Evolutionary conservation across 2,888 invertebrate genomes (phyloP), one percentile per base, ranked within the genome.

Genomic region (Drosophila mulleri): DNA sequence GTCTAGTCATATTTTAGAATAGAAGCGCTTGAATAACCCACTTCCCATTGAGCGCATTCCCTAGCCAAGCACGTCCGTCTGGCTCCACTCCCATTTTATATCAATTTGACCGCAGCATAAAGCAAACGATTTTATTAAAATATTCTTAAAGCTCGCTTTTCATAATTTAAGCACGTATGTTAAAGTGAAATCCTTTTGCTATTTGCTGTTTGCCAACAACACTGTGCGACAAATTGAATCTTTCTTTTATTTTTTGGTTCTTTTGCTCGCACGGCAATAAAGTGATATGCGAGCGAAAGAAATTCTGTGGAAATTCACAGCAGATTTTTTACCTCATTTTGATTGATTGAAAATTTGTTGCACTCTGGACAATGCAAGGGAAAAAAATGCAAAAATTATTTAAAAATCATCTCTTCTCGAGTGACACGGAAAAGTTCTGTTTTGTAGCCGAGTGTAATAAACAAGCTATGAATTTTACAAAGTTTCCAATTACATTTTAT

Each of bases 121-220:
- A 18, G 29, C 18, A 50, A 32, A 50, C 7, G 48, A 50, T 50
- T 50, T 50, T 50, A 50, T 32, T 12, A 29, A 50, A 50, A 50
- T 50, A 29, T 67, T 32, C 18, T 32, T 50, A 50, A 50, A 50
- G 48, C 48, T 50, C 29, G 12, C 6, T 50, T 50, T 50, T 12
- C 48, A 50, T 50, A 32, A 50, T 50, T 50, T 50, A 50, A 50
- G 29, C 48, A 48, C 48, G 48, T 48, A 29, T 29, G 48, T 48
- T 48, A 11, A 32, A 11, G 48, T 18, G 1, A 32, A 50, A 50
- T 50, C 48, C 48, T 50, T 50, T 32, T 18, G 48, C 4, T 50
- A 32, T 32, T 50, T 50, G 32, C 48, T 50, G 48, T 50, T 32
- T 32, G 29, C 29, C 48, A 32, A 50, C 12, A 50, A 32, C 48